Base-by-base conservation (phyloP, 2,888 invertebrate genomes). In the Drosophila helvetica region DNA sequence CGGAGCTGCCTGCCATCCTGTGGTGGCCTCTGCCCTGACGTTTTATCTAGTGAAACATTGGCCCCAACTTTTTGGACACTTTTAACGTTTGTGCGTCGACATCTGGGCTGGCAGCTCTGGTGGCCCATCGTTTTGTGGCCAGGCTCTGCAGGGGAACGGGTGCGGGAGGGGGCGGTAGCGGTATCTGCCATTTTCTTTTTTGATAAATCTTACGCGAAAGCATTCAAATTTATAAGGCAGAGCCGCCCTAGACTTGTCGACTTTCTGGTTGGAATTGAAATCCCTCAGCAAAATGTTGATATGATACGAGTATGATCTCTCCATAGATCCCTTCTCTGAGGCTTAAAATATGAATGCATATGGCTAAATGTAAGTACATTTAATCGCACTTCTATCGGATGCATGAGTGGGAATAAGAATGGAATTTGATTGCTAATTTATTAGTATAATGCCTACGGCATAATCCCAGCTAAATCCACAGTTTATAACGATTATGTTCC, bases 21-120 rank as follows among this genome's bases (percentile, higher is more conserved):
- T 27, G 60, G 58, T 78, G 77, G 74, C 75, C 56, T 55, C 55
- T 66, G 71, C 57, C 59, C 69, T 57, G 74, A 74, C 72, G 59
- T 77, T 84, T 83, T 86, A 84, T 84, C 79, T 86, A 83, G 71
- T 80, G 72, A 77, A 82, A 83, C 80, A 83, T 80, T 83, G 77
- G 77, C 69, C 73, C 73, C 74, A 79, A 85, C 64, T 71, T 71
- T 70, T 70, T 67, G 60, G 59, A 67, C 67, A 69, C 69, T 69
- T 69, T 67, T 69, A 59, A 60, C 68, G 54, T 69, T 54, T 55
- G 54, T 54, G 68, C 68, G 53, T 54, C 67, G 66, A 58, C 58
- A 68, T 66, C 66, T 68, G 68, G 48, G 67, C 47, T 64, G 54
- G 48, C 64, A 63, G 51, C 38, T 45, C 27, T 56, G 61, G 25